These are phyloP conservation scores for Nebria brevicollis DNA, from an alignment of 2,888 invertebrate genomes.

Conservation along the genomic window DNA sequence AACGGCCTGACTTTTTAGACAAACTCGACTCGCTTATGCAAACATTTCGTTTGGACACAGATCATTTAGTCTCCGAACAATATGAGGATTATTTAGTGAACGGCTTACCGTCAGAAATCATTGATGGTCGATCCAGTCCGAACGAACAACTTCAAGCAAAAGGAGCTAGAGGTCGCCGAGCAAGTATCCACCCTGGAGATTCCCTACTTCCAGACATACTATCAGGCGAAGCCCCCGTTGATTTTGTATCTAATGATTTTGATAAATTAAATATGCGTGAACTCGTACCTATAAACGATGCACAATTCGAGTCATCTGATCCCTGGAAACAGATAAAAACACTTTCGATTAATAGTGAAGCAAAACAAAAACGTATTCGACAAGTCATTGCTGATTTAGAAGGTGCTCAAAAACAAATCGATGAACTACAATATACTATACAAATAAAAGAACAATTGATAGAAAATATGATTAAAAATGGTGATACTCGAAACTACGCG, in stretches of 20 bases:
- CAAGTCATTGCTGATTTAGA: slow-evolving; percentile 69
- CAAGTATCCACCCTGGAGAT: slow-evolving; percentile 61
- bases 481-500: slow-evolving; percentile 67
- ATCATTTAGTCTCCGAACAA: slow-evolving; percentile 71
- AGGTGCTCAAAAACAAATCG: slow-evolving; percentile 74
- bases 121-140: slow-evolving; percentile 10
- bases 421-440: slow-evolving; percentile 75
- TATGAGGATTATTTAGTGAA: slow-evolving; percentile 69
- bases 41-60: slow-evolving; percentile 76
- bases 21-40: slow-evolving; percentile 78
- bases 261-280: slow-evolving; percentile 41
- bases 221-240: slow-evolving; percentile 17
- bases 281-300: slow-evolving; percentile 25
- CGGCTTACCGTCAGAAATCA: slow-evolving; percentile 2
- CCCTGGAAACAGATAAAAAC: slow-evolving; percentile 66
- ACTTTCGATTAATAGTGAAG: slow-evolving; percentile 59
- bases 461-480: slow-evolving; percentile 72
- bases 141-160: slow-evolving; percentile 53
- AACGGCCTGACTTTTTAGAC: slow-evolving; percentile 75
- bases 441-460: slow-evolving; percentile 80
- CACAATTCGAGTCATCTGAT: slow-evolving; percentile 64
- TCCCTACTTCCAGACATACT: slow-evolving; percentile 34
- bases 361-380: slow-evolving; percentile 60
- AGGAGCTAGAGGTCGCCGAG: slow-evolving; percentile 60
- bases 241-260: slow-evolving; percentile 25